A percentile compares a stretch with the other conserved stretches of the same genome.
phyloP scores from a whole-genome alignment of 1,140 invertebrate genomes.

The Parapsyche elsis region DNA sequence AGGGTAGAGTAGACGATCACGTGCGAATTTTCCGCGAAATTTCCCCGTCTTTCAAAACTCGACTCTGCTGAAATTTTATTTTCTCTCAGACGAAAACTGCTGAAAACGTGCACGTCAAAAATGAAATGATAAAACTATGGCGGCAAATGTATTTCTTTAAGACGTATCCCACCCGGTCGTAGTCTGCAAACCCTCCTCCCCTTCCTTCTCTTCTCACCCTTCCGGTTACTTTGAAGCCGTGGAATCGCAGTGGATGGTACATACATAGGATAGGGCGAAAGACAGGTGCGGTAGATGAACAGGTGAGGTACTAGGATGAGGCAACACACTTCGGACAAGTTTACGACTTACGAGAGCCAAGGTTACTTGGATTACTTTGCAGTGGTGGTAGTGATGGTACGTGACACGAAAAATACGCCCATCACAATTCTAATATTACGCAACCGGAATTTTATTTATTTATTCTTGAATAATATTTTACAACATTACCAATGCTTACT shows the following conservation, averaged over 20 bases:
- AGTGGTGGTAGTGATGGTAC: conserved; percentile 22
- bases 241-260: not conserved
- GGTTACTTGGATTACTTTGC: conserved; percentile 49
- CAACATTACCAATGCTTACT: no score
- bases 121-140: conserved; percentile 53
- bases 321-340: conserved; percentile 43
- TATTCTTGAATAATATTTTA: no score
- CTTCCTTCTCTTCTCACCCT: not conserved
- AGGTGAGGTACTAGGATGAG: not conserved
- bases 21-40: not conserved
- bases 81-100: conserved; percentile 37
- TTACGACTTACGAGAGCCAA: conserved; percentile 53
- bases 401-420: not conserved
- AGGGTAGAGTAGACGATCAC: not conserved
- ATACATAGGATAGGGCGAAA: conserved; percentile 10
- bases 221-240: not conserved
- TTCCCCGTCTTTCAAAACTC: not conserved
- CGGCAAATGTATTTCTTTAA: conserved; percentile 45
- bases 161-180: not conserved
- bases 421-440: not conserved
- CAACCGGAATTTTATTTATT: no score
- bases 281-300: conserved; percentile 39
- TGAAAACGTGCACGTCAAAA: conserved; percentile 48
- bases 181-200: not conserved
- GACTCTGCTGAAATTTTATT: conserved; percentile 15